These are phyloP conservation scores for Turritopsis dohrnii DNA, from an alignment of 30 jellyfish, hydroid and myxozoan species.

Conservation along the genomic window DNA sequence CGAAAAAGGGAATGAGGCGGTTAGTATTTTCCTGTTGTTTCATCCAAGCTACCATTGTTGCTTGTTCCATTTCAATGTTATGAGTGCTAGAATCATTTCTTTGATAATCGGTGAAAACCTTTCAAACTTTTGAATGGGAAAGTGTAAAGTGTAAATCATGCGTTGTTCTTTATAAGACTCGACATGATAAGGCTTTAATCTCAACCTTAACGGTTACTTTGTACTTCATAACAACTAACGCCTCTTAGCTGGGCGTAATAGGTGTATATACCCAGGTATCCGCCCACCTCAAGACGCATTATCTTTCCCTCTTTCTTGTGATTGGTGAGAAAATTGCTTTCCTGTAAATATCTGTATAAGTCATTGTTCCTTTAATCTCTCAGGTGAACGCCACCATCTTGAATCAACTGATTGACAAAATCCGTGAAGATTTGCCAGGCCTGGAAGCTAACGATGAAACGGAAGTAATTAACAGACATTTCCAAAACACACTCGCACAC, in stretches of 20 bases:
- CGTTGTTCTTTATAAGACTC: no score
- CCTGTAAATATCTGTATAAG: not conserved
- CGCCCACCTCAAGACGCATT: no score
- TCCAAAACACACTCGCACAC: conserved; percentile 83
- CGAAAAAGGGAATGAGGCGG: conserved; percentile 98
- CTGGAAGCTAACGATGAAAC: conserved; percentile 87
- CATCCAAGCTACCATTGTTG: no score
- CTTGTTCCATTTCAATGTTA: not conserved
- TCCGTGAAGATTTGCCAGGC: conserved; percentile 94
- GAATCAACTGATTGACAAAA: conserved; percentile 79
- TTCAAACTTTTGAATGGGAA: no score
- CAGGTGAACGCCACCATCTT: conserved; percentile 87
- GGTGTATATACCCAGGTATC: no score
- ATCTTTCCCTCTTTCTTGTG: no score
- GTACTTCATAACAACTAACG: no score
- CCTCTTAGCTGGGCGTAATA: no score
- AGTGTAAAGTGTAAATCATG: no score
- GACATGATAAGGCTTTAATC: no score
- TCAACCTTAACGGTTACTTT: no score
- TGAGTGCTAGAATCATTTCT: not conserved
- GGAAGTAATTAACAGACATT: conserved; percentile 82
- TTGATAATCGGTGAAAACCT: not conserved
- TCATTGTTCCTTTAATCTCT: not conserved
- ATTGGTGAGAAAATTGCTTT: no score
- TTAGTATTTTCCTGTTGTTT: conserved; percentile 25